phyloP scores from a whole-genome alignment of 2,797 vertebrate genomes.

The Chaetodon trifasciatus region DNA sequence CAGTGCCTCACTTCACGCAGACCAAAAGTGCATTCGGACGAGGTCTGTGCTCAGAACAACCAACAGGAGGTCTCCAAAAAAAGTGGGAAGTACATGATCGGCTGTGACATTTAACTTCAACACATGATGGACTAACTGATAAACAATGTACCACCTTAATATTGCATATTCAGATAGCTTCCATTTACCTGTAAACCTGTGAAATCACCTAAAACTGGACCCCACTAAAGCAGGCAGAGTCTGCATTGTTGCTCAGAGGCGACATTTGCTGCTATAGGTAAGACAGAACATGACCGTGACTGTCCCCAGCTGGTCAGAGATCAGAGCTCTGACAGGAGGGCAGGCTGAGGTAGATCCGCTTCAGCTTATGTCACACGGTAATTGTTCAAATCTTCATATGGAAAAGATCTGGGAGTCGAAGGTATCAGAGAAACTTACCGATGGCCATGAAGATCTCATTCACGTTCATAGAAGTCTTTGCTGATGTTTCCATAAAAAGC shows the following conservation, averaged over 20 bases:
- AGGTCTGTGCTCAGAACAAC: neutral
- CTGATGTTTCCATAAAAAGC: constrained; percentile 99
- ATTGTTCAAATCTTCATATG: neutral
- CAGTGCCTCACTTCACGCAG: neutral
- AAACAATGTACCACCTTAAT: neutral
- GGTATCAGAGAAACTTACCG: constrained; percentile 84
- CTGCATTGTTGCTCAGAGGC: neutral
- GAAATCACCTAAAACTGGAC: neutral
- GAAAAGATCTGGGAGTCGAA: neutral
- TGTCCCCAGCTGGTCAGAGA: neutral
- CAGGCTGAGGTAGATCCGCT: too few relatives aligned
- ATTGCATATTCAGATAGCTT: neutral
- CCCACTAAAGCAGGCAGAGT: neutral
- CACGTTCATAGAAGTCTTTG: constrained; percentile 99
- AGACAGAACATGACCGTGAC: neutral
- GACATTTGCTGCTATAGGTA: neutral
- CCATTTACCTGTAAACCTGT: neutral
- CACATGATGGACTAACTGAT: neutral
- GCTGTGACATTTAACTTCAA: neutral
- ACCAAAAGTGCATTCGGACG: neutral
- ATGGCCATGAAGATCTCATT: constrained; percentile 99
- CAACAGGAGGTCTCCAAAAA: neutral
- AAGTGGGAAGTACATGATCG: neutral
- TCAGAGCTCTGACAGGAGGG: neutral
- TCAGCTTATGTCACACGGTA: neutral